phyloP scores from a whole-genome alignment of 2,888 invertebrate genomes.

The Heliothis peltigera region DNA sequence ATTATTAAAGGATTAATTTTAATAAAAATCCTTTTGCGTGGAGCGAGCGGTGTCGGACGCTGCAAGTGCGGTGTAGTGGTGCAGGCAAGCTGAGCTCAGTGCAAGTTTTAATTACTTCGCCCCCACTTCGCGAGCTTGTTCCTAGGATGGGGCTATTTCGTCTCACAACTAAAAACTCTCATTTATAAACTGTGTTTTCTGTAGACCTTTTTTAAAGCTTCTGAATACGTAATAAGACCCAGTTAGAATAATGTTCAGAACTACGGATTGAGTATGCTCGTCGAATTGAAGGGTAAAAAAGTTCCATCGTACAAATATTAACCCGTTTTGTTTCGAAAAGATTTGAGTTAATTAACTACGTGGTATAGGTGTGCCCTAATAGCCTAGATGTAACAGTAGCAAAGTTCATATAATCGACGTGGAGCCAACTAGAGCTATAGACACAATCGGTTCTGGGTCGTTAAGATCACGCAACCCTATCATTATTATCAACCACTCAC shows the following conservation, averaged over 20 bases:
- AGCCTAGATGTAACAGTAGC: constrained; percentile 26
- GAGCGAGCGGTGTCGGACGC: constrained; percentile 57
- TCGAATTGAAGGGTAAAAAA: constrained; percentile 18
- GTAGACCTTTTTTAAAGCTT: constrained; percentile 71
- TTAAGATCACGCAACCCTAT: constrained; percentile 55
- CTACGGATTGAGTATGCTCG: constrained; percentile 14
- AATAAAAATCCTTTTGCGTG: constrained; percentile 64
- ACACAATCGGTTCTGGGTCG: constrained; percentile 40
- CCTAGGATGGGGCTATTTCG: constrained; percentile 79
- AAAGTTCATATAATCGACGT: constrained; percentile 32
- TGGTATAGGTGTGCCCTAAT: constrained; percentile 24
- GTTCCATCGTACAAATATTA: constrained; percentile 11
- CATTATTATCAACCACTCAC: constrained; percentile 41
- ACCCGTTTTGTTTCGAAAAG: constrained; percentile 23
- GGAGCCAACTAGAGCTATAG: constrained; percentile 9
- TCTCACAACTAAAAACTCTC: constrained; percentile 82
- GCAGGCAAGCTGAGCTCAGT: constrained; percentile 62
- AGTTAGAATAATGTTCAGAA: constrained; percentile 18
- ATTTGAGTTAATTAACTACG: constrained; percentile 27
- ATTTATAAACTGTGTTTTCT: constrained; percentile 80
- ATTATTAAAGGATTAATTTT: constrained; percentile 68
- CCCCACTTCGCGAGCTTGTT: constrained; percentile 79
- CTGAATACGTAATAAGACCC: constrained; percentile 68
- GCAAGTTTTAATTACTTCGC: constrained; percentile 87
- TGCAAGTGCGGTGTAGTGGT: constrained; percentile 58